Conservation (phyloP, 2,113 vertebrate genomes). For the Forbesichthys papilliferus region DNA sequence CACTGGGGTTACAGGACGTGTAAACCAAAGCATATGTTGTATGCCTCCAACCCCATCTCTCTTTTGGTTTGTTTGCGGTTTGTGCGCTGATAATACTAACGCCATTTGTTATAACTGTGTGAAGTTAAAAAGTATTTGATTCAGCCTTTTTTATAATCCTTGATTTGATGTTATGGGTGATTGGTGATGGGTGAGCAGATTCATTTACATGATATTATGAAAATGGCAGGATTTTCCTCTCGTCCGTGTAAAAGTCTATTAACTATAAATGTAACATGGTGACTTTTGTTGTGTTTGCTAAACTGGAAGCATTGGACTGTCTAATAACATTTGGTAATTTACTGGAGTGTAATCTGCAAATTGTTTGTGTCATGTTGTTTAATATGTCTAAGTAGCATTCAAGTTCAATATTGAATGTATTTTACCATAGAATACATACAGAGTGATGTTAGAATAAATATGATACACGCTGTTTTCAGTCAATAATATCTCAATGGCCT, state of each 20-base stretch:
- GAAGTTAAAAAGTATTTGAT: slow-evolving; percentile 58
- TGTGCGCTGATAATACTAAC: slow-evolving; percentile 38
- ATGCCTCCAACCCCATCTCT: slow-evolving; percentile 12
- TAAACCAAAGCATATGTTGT: neutral
- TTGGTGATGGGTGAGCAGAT: slow-evolving; percentile 36
- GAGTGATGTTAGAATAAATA: too few species aligned
- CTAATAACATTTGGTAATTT: slow-evolving; percentile 27
- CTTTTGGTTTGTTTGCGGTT: slow-evolving; percentile 27
- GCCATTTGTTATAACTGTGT: slow-evolving; percentile 27
- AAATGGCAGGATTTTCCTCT: slow-evolving; percentile 31
- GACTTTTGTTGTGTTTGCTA: slow-evolving; percentile 40
- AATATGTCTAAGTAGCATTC: slow-evolving; percentile 16
- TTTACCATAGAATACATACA: too few species aligned
- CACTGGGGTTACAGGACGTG: neutral
- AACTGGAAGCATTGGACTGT: slow-evolving; percentile 11
- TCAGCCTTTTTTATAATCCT: slow-evolving; percentile 58
- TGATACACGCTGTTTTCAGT: too few species aligned
- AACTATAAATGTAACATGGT: slow-evolving; percentile 51
- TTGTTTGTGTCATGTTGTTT: slow-evolving; percentile 25
- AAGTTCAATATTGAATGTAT: neutral
- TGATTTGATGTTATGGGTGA: slow-evolving; percentile 64
- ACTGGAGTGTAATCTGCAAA: slow-evolving; percentile 32
- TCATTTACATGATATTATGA: slow-evolving; percentile 55
- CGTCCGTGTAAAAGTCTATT: slow-evolving; percentile 44
- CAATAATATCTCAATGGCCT: too few species aligned